phyloP scores from a whole-genome alignment of 2,888 invertebrate species.

The Spilosoma lubricipeda region DNA sequence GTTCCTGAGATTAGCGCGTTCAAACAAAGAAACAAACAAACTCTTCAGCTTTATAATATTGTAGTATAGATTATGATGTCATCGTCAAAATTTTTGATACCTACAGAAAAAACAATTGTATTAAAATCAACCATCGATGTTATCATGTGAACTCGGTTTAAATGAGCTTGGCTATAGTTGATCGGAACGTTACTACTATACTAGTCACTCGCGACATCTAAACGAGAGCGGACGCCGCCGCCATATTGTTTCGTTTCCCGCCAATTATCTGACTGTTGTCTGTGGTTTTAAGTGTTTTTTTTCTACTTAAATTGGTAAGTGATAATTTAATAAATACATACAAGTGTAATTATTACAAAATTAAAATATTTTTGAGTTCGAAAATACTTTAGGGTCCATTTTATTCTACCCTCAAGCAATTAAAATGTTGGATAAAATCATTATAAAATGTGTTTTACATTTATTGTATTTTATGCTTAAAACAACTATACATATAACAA shows the following conservation, averaged over 20 bases:
- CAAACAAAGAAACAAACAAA: too few relatives aligned
- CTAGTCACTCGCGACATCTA: slow-evolving; percentile 64
- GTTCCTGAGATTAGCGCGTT: too few relatives aligned
- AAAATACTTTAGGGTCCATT: neutral
- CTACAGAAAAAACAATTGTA: neutral
- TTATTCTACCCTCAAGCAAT: neutral
- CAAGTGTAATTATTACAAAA: neutral
- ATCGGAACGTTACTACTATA: slow-evolving; percentile 27
- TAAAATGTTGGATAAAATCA: neutral
- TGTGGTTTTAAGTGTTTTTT: slow-evolving; percentile 28
- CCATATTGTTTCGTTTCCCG: slow-evolving; percentile 50
- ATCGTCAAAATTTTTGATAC: neutral
- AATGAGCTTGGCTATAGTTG: slow-evolving; percentile 31
- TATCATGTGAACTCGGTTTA: slow-evolving; percentile 9
- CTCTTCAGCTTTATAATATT: too few relatives aligned
- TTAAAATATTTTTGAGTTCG: neutral
- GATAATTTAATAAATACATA: slow-evolving; percentile 8
- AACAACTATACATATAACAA: too few relatives aligned
- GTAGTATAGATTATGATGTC: neutral
- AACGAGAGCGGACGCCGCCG: slow-evolving; percentile 54
- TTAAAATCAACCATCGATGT: neutral
- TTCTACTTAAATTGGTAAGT: slow-evolving; percentile 34
- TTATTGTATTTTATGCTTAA: neutral
- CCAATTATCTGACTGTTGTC: slow-evolving; percentile 48
- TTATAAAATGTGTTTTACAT: neutral